These are phyloP conservation scores for Spicauda simplicius DNA, from an alignment of 2,888 invertebrate species.

Conservation along the genomic window DNA sequence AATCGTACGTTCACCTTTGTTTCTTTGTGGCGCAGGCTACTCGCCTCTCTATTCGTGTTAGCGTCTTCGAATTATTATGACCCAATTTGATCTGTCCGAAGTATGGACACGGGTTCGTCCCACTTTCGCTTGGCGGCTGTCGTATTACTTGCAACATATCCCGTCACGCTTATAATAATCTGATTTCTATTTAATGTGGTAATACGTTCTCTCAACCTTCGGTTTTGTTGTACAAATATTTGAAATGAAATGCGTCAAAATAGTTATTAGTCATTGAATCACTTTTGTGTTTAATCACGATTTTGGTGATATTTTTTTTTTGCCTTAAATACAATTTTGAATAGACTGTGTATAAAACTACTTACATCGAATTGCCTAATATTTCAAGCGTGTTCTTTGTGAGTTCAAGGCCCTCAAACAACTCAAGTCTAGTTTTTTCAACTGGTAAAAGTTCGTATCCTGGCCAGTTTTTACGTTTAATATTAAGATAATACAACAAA, in stretches of 20 bases:
- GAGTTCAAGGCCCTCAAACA: neutral
- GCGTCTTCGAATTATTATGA: slow-evolving; percentile 29
- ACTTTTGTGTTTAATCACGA: neutral
- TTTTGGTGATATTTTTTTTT: neutral
- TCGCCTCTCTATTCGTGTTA: slow-evolving; percentile 38
- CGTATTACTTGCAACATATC: slow-evolving; percentile 20
- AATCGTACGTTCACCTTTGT: slow-evolving; percentile 74
- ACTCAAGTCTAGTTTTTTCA: neutral
- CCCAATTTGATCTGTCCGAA: slow-evolving; percentile 27
- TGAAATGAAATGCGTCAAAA: neutral
- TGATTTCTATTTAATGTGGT: slow-evolving; percentile 24
- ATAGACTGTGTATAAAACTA: neutral
- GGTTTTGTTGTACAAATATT: slow-evolving; percentile 6
- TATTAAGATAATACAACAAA: neutral
- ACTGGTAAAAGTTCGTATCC: too few species aligned
- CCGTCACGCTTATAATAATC: slow-evolving; percentile 27
- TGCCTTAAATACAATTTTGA: neutral
- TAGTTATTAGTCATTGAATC: neutral
- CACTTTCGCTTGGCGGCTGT: slow-evolving; percentile 18
- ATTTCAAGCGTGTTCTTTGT: neutral
- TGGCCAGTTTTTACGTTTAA: too few species aligned
- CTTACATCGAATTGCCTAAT: neutral
- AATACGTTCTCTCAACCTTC: slow-evolving; percentile 16
- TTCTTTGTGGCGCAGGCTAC: slow-evolving; percentile 47
- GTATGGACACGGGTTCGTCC: slow-evolving; percentile 14